Percentiles rank a stretch among this genome's conserved stretches.
Conservation (phyloP, 92 coral and sea anemone genomes). For the Siderastrea siderea region DNA sequence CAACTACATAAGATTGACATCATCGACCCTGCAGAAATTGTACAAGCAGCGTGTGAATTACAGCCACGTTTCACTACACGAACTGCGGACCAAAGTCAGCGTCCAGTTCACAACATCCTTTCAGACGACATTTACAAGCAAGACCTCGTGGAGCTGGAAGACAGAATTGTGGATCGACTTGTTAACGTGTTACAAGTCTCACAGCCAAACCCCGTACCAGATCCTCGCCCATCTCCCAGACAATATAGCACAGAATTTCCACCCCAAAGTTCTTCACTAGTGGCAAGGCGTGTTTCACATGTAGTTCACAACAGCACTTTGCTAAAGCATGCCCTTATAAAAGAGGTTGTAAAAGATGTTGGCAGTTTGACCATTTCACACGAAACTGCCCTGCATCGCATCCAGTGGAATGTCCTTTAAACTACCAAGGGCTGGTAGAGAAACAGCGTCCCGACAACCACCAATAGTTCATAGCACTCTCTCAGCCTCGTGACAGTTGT, state of each 20-base stretch:
- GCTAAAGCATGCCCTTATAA: conserved; percentile 45
- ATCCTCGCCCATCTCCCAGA: neutral
- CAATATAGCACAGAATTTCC: too few species aligned
- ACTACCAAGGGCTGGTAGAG: conserved; percentile 36
- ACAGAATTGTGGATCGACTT: conserved; percentile 36
- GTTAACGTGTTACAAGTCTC: conserved; percentile 7
- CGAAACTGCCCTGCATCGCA: conserved; percentile 34
- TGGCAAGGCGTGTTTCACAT: conserved; percentile 25
- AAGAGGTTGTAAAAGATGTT: conserved; percentile 43
- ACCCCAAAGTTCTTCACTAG: neutral
- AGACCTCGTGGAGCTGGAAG: conserved; percentile 31
- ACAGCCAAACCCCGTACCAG: neutral
- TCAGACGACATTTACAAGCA: conserved; percentile 3
- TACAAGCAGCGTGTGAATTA: conserved; percentile 29
- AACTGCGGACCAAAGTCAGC: neutral
- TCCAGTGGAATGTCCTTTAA: conserved; percentile 40
- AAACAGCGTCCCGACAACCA: neutral
- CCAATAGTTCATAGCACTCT: conserved; percentile 29
- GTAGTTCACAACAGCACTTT: conserved; percentile 27
- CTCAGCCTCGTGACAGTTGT: conserved; percentile 26
- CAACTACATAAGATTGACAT: conserved; percentile 35
- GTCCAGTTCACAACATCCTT: neutral
- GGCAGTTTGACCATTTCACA: conserved; percentile 35
- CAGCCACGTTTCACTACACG: conserved; percentile 27
- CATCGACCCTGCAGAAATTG: neutral